Evolutionary conservation across 2,113 vertebrate genomes (phyloP), one percentile per base, ranked within the genome.

Genomic region (Muntiacus muntjak): DNA sequence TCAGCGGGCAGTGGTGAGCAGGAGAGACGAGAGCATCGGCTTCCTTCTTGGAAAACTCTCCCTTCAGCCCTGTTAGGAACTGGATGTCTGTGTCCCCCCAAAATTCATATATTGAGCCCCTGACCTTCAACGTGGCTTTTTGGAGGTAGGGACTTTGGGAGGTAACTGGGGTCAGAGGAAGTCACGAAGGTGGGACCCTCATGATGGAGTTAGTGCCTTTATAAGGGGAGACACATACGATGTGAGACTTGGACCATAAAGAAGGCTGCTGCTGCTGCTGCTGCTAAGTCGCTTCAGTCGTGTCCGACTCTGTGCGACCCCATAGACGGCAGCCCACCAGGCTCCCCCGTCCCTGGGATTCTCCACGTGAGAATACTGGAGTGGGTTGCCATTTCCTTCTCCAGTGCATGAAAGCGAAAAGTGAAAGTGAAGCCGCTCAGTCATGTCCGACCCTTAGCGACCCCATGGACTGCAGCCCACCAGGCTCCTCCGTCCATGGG

Each of bases 81-180:
- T 25, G 13, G 25, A 67, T 19, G 54, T 43, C 5, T 50, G 30
- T 40, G 57, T 67, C 57, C 52, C n/a, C 45, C 36, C 71, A 13
- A 16, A 90, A 43, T n/a, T n/a, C 45, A 28, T 23, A 7, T 19
- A 4, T 21, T 6, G 33, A 55, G 81, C 16, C 23, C 50, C 82
- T 40, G 30, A 33, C 23, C 52, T 30, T 40, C 78, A 33, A 0
- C 0, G 6, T 7, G 7, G 54, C 30, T 5, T 8, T 36, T 28
- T 67, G 17, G 83, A 79, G 71, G 60, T 6, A 40, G 30, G 15
- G 45, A 25, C 14, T 64, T 16, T 0, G 28, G 62, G 62, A 84
- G n/a, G 33, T 17, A 15, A 30, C 4, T 40, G 36, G 15, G 40
- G 16, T 89, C 55, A 57, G 40, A 57, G 12, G 43, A 84, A 21